These are phyloP conservation scores for Peromyscus leucopus DNA, from an alignment of 2,113 vertebrate species.

Conservation along the genomic window DNA sequence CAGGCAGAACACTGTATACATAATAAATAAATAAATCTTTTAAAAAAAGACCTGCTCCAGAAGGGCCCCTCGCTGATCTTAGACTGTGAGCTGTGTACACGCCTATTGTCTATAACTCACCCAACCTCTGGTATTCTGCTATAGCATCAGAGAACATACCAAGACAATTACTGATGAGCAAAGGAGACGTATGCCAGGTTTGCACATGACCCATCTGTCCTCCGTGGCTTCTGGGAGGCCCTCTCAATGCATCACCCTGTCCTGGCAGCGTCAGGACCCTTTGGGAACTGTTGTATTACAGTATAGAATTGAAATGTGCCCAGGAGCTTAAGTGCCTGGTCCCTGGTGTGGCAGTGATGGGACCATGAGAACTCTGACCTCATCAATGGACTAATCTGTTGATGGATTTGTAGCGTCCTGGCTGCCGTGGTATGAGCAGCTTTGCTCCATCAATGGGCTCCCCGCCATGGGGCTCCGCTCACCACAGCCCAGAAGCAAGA, in stretches of 20 bases:
- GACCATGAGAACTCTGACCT: neutral
- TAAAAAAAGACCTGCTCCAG: too few species aligned
- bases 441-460: too few species aligned
- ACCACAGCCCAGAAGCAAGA: neutral
- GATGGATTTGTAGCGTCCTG: neutral
- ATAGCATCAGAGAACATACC: neutral
- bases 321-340: neutral
- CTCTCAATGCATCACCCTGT: fast-evolving
- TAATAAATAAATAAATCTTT: too few species aligned
- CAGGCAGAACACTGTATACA: too few species aligned
- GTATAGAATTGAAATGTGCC: neutral
- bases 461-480: neutral
- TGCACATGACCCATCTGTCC: fast-evolving
- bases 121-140: neutral
- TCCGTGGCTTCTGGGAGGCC: fast-evolving
- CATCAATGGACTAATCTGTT: neutral
- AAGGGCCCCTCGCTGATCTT: neutral
- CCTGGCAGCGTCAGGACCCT: neutral
- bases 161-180: neutral
- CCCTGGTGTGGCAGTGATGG: neutral
- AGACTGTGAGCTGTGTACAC: neutral
- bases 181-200: fast-evolving
- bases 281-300: neutral
- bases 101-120: too few species aligned
- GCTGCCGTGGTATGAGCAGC: too few species aligned